Evolutionary conservation across 2,888 invertebrate species (phyloP).

Genomic region (Dryobotodes eremita): DNA sequence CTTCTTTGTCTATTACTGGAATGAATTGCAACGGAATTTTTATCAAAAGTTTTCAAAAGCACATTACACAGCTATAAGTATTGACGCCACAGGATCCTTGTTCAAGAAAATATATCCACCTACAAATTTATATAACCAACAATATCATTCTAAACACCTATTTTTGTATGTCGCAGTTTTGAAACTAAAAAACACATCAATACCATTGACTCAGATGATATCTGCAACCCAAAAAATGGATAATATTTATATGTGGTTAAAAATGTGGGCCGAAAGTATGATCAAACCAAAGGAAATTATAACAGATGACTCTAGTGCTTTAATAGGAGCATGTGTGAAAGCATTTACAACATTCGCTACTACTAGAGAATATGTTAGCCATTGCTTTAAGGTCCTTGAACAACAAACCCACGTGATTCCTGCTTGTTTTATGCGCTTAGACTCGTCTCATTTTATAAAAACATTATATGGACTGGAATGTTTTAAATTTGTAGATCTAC

Average conservation of each 20-base stretch:
- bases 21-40: constrained; percentile 27
- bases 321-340: too few species aligned
- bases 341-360: too few species aligned
- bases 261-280: too few species aligned
- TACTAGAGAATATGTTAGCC: too few species aligned
- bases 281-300: too few species aligned
- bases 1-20: constrained; percentile 42
- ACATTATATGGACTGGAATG: too few species aligned
- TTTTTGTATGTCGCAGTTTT: constrained; percentile 37
- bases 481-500: too few species aligned
- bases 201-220: constrained; percentile 37
- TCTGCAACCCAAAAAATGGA: constrained; percentile 30
- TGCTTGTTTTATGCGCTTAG: too few species aligned
- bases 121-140: constrained; percentile 20
- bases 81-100: constrained; percentile 35
- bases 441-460: too few species aligned
- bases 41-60: constrained; percentile 30
- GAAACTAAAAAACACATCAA: constrained; percentile 20
- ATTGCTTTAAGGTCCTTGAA: too few species aligned
- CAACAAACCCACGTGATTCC: too few species aligned
- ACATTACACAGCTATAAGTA: constrained; percentile 26
- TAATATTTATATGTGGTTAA: constrained; percentile 2
- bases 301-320: too few species aligned
- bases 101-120: constrained; percentile 43
- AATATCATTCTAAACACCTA: constrained; percentile 30